These are phyloP conservation scores for Gisinianus flammeolus DNA, from an alignment of 2,888 invertebrate species.

Conservation along the genomic window DNA sequence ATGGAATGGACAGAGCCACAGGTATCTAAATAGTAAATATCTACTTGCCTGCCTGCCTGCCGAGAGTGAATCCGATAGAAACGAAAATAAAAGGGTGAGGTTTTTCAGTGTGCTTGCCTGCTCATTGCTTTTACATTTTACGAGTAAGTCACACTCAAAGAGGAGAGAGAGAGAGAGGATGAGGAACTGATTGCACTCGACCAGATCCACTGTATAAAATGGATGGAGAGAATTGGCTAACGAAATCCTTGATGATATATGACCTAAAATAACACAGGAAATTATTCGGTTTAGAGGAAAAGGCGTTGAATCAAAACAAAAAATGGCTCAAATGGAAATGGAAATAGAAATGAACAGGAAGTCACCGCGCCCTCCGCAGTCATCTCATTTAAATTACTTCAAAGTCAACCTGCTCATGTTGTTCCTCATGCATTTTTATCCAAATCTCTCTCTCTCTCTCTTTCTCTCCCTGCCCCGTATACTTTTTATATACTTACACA, in stretches of 20 bases:
- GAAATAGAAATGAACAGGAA: constrained; percentile 5
- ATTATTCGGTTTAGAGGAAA: constrained; percentile 22
- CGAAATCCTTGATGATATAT: constrained; percentile 2
- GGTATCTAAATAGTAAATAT: neutral
- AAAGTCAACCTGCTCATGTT: constrained; percentile 6
- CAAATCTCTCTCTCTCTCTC: too few relatives aligned
- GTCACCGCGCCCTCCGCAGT: constrained; percentile 30
- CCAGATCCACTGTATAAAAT: neutral
- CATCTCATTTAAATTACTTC: constrained; percentile 7
- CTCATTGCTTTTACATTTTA: neutral
- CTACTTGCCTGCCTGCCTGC: too few relatives aligned
- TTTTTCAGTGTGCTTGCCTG: neutral
- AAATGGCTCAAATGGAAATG: neutral
- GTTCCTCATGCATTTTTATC: neutral
- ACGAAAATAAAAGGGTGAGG: neutral
- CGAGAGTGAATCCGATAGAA: neutral
- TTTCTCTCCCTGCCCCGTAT: too few relatives aligned
- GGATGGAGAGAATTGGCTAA: neutral
- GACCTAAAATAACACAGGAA: constrained; percentile 30
- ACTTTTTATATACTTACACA: too few relatives aligned
- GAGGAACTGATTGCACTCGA: neutral
- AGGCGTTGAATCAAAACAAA: constrained; percentile 28
- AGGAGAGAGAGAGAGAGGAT: neutral
- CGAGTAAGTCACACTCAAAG: neutral
- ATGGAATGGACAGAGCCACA: neutral